Evolutionary conservation across 2,113 vertebrate genomes (phyloP), one percentile per base, ranked within the genome.

Genomic region (Coryphaenoides rupestris): DNA sequence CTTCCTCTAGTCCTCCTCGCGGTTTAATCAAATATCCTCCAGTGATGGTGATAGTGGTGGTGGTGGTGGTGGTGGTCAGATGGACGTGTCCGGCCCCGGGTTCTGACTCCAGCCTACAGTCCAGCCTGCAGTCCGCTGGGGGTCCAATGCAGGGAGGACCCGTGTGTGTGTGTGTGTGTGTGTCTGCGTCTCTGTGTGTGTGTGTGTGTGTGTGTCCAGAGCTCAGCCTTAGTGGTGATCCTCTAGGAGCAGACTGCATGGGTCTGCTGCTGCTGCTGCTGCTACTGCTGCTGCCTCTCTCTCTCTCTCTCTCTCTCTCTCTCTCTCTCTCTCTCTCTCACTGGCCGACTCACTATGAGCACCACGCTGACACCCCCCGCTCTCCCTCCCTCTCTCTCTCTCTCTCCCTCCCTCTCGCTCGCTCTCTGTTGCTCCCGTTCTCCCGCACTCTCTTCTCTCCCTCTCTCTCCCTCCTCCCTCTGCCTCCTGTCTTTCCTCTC

Each of bases 291-390:
- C 33, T 40, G 9, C 9, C 33, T 40, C 33, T 10, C 33, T 40
- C 33, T 40, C 7, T n/a, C n/a, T 63, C 77, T 72, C 67, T 47
- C 49, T 16, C 22, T 23, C 47, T 74, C 75, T 59, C 74, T 81
- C 77, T 61, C 65, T 46, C 59, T 63, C 63, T 40, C 5, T 6
- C 33, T 40, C 33, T 6, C 33, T 40, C 33, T 0, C 33, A n/a
- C n/a, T n/a, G n/a, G n/a, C n/a, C n/a, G n/a, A 73, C 69, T 80
- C 74, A 59, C 71, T 72, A 71, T 56, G 58, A 75, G 65, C 76
- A 73, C 77, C 74, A 77, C 77, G 65, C 82, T 83, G 63, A 69
- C 66, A 70, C 70, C 47, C 75, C 75, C 68, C 45, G 71, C 62
- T 75, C 26, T 57, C 53, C 21, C 68, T 24, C 55, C 23, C 63